Conservation (phyloP, 2,113 vertebrate species). For the Procapra przewalskii region DNA sequence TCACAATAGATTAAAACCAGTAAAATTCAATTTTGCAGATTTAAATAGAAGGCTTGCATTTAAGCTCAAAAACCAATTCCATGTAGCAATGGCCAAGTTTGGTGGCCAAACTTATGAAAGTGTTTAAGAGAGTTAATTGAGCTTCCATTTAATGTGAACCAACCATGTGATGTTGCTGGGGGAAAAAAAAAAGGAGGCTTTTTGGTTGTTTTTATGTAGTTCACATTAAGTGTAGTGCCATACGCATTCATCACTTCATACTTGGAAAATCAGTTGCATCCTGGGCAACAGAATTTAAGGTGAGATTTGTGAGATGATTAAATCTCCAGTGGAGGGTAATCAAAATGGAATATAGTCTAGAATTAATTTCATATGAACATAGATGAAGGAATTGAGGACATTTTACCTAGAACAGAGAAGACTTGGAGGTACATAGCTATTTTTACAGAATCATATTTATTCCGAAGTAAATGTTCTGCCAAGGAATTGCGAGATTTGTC, state of each 20-base stretch:
- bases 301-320: not conserved
- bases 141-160: not conserved
- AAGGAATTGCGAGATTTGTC: not conserved
- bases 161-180: not conserved
- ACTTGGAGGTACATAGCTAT: not conserved
- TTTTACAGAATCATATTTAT: not conserved
- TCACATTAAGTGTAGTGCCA: not conserved
- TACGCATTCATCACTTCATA: not conserved
- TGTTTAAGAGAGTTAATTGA: not conserved
- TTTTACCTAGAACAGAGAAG: not conserved
- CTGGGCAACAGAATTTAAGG: not conserved
- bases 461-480: not conserved
- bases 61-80: not conserved
- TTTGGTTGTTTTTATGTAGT: not conserved
- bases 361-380: not conserved
- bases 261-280: slow-evolving; percentile 28
- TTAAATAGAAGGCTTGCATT: slow-evolving; percentile 15
- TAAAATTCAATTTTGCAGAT: slow-evolving; percentile 38
- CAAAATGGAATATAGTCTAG: not conserved
- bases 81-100: not conserved
- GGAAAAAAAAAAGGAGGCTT: not conserved
- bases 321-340: not conserved
- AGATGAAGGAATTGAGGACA: not conserved
- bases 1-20: slow-evolving; percentile 25
- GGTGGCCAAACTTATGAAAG: not conserved